A percentile compares a stretch with the other conserved stretches of the same genome.
These are phyloP conservation scores for Cinara cedri DNA, from an alignment of 2,888 invertebrate genomes.

Conservation along the genomic window DNA sequence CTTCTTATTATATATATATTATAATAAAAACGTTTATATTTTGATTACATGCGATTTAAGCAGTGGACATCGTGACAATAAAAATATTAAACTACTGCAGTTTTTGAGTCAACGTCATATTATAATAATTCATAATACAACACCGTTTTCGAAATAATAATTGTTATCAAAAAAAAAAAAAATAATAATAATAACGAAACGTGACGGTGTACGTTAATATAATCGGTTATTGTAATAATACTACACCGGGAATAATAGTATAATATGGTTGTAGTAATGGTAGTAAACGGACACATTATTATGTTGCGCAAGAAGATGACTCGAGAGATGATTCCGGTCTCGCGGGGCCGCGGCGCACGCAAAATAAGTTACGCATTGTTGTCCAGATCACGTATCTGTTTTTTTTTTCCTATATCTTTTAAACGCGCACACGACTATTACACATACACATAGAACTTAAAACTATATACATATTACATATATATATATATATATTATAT, in stretches of 20 bases:
- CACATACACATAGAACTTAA: neutral
- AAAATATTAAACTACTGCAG: neutral
- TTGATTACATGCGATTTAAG: neutral
- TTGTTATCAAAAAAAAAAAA: slow-evolving; percentile 22
- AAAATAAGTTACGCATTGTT: slow-evolving; percentile 35
- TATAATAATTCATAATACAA: neutral
- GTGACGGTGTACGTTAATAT: slow-evolving; percentile 23
- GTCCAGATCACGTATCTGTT: slow-evolving; percentile 49
- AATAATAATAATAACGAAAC: no score
- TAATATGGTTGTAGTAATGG: neutral
- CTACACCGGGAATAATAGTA: neutral
- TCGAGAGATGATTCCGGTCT: slow-evolving; percentile 29
- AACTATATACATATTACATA: slow-evolving; percentile 1
- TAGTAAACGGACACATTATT: slow-evolving; percentile 22
- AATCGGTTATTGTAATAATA: slow-evolving; percentile 18
- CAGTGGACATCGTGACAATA: neutral
- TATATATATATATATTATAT: slow-evolving; percentile 14
- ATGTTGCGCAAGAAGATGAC: slow-evolving; percentile 42
- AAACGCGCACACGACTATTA: slow-evolving; percentile 34
- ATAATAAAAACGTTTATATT: neutral
- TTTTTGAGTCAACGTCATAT: neutral
- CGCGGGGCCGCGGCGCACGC: slow-evolving; percentile 27
- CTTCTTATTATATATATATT: no score
- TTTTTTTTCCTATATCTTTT: slow-evolving; percentile 17
- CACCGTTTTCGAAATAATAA: neutral